Base-by-base conservation (phyloP, 2,113 vertebrate genomes). In the Thunnus thynnus region DNA sequence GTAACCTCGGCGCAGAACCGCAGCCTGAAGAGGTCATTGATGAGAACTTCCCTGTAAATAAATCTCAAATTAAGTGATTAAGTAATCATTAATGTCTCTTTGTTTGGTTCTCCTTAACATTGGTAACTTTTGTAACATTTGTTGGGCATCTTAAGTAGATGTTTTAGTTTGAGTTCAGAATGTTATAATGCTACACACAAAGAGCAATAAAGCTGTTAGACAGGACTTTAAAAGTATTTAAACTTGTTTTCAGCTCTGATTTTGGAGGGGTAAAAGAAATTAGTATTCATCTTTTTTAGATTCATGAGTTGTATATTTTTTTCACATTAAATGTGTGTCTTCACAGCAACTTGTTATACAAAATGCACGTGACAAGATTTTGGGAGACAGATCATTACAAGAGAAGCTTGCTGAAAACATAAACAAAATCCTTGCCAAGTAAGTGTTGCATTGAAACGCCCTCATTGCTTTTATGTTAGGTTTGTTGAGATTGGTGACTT, bases 351-450 rank as follows among this genome's bases (percentile, higher is more conserved):
- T 99, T 82, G 97, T 99, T 88, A 99, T 99, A 90, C 97, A 99
- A 96, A 99, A 98, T 93, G 98, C 98, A 69, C 95, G 98, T 79
- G 97, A 99, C 91, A 99, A 97, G 94, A 99, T 99, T 83, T 73
- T 99, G 84, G 98, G 96, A 69, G 97, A 98, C 92, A 95, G 97
- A 83, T 97, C 96, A 30, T 94, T 99, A 86, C 98, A 99, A 90
- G 98, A 99, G 92, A 99, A 99, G 76, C 96, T 99, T 27, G 98
- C 98, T 86, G 97, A 99, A 94, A 99, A 99, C 86, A 99, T 99
- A 82, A 99, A 99, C 93, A 99, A 98, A 94, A 97, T 99, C 92
- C 94, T 99, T 62, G 95, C 95, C 72, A 98, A 96, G 98, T 99
- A 95, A 57, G 80, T 50, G 13, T 32, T 17, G 13, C 32, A 13